Base-by-base conservation (phyloP, 2,797 vertebrate genomes). In the Darevskia mixta region DNA sequence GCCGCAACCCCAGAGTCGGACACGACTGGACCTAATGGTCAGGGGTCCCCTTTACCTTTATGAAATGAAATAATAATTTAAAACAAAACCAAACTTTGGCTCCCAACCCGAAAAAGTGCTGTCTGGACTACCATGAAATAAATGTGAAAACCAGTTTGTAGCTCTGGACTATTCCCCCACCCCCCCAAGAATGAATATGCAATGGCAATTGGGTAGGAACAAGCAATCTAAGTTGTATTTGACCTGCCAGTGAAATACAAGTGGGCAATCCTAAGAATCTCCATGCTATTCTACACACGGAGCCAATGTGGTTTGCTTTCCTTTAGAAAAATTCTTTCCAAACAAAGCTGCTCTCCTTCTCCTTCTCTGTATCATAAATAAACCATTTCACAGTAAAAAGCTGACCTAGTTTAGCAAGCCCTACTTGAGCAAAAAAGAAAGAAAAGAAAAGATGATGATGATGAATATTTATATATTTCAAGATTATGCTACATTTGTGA, bases 401-500 rank as follows among this genome's bases (percentile, higher is more conserved):
- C 88, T 94, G 94, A 80, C 93, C 93, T 93, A 93, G 85, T 95
- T 95, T 94, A 88, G 88, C 58, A 0, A 93, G 94, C 75, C 94
- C 93, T 92, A 94, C 88, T 92, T 95, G 89, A 83, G 32, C 23
- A 9, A 72, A 29, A 29, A 13, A 29, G 20, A 23, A 5, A 3
- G 0, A 18, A 55, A 58, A 83, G 41, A 23, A n/a, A 49, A 35
- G 64, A 64, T 15, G 67, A 82, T 66, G 55, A 69, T 78, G 41
- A 84, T 89, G 85, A 87, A 87, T 89, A 89, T 89, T 87, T 87
- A 88, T 79, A 64, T 29, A 87, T 72, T 85, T 82, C 77, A 71
- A 61, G 61, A 55, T 20, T 35, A 43, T 35, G 9, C n/a, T 83
- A n/a, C 25, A 43, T 82, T 69, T 32, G 43, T 71, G 83, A 2